Base-by-base conservation (phyloP, 2,888 invertebrate genomes). In the Lepidochrysops patricia region DNA sequence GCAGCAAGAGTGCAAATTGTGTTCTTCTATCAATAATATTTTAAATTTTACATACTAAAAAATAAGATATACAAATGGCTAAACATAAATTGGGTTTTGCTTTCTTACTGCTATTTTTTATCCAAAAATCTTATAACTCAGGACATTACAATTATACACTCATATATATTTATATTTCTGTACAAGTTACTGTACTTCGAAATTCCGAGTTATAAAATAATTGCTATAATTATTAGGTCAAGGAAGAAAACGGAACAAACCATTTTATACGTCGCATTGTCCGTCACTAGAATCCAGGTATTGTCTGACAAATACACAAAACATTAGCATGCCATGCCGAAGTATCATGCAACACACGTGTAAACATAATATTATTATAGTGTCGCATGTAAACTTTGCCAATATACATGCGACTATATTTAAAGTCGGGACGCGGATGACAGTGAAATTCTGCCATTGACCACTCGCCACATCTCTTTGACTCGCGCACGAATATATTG, bases 231-330 rank as follows among this genome's bases (percentile, higher is more conserved):
- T 60, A 60, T 35, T 48, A 52, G 37, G 37, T 61, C 62, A 62
- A 63, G 64, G 61, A 60, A 61, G 75, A 79, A n/a, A 82, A 84
- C 76, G 76, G 76, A 84, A 88, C 88, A 82, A 88, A 88, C 88
- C 88, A 79, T 87, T 80, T 76, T 62, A 63, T 76, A 79, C 79
- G 79, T 79, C 82, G 87, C 74, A 73, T 82, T 75, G 79, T 79
- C 84, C 83, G 76, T 79, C 79, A 78, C 84, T 89, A 89, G 88
- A 86, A 87, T 83, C 89, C 88, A 78, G 87, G 85, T 79, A 87
- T 84, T 75, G 85, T 86, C 89, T 89, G 88, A 86, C 82, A 87
- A 87, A 88, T 82, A 87, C 81, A 89, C 77, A 87, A 82, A 76
- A 82, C 72, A 76, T 87, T 85, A 87, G 77, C 88, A 89, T 89